Evolutionary conservation across 2,113 vertebrate genomes (phyloP).

Genomic region (Alethe castanea): DNA sequence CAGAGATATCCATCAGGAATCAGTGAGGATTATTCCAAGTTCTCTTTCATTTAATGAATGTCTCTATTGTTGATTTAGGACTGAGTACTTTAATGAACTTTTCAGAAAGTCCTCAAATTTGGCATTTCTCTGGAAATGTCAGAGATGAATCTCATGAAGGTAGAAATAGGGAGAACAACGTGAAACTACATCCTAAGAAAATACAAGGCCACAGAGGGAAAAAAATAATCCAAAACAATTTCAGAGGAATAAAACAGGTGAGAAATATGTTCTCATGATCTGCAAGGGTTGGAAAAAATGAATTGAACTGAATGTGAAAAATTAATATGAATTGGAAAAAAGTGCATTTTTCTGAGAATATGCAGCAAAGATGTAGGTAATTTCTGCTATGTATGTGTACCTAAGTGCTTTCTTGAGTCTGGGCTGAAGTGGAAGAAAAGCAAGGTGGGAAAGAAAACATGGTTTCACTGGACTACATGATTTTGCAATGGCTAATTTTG

Average conservation of each 20-base stretch:
- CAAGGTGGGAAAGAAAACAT: not conserved
- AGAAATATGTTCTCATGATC: not conserved
- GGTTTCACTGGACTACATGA: not conserved
- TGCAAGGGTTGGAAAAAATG: not conserved
- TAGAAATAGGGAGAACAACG: not conserved
- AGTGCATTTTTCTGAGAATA: not conserved
- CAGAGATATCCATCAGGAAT: not conserved
- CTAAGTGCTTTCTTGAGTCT: not conserved
- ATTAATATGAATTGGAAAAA: not conserved
- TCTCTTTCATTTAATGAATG: not conserved
- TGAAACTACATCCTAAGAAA: not conserved
- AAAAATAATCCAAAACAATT: not conserved
- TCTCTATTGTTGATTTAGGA: not conserved
- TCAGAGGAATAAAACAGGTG: not conserved
- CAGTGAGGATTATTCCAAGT: not conserved
- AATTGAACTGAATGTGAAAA: not conserved
- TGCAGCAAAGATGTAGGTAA: not conserved
- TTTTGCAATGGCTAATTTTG: constrained; percentile 9
- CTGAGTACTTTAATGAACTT: not conserved
- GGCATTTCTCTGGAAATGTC: not conserved
- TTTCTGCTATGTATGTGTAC: not conserved
- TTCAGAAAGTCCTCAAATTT: not conserved
- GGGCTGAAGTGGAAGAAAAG: not conserved
- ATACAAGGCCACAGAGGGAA: not conserved
- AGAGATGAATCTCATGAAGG: not conserved